phyloP scores from a whole-genome alignment of 2,797 vertebrate genomes.

The Cetoscarus ocellatus region DNA sequence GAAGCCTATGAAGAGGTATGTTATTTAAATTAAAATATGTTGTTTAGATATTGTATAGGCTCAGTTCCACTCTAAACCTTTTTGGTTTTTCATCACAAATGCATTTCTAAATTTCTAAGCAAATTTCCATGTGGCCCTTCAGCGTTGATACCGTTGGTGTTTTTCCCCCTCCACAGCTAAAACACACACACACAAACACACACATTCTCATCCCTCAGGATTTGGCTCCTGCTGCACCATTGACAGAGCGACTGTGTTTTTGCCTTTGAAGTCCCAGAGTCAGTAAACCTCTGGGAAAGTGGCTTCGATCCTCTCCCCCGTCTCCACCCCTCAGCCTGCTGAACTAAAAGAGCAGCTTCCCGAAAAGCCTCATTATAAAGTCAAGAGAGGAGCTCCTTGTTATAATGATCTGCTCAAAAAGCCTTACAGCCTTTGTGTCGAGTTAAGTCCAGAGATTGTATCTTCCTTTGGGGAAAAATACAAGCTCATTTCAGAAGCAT shows the following conservation, averaged over 20 bases:
- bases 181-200: slow-evolving; percentile 8
- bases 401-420: slow-evolving; percentile 65
- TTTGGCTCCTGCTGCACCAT: slow-evolving; percentile 53
- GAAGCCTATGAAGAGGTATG: too few species aligned
- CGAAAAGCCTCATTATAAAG: slow-evolving; percentile 62
- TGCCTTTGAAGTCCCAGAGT: slow-evolving; percentile 73
- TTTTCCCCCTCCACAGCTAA: slow-evolving; percentile 16
- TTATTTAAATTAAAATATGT: too few species aligned
- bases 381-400: slow-evolving; percentile 48
- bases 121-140: not conserved
- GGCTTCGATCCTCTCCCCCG: slow-evolving; percentile 43
- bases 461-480: slow-evolving; percentile 42
- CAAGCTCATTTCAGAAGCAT: slow-evolving; percentile 54
- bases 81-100: not conserved
- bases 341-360: slow-evolving; percentile 55
- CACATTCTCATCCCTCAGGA: slow-evolving; percentile 45
- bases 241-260: slow-evolving; percentile 52
- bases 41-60: too few species aligned
- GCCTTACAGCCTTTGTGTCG: slow-evolving; percentile 50
- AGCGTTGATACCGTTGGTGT: slow-evolving; percentile 21
- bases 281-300: slow-evolving; percentile 71
- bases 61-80: not conserved
- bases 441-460: slow-evolving; percentile 54
- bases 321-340: slow-evolving; percentile 58
- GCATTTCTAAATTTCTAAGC: not conserved